phyloP scores from a whole-genome alignment of 2,797 vertebrate species.

The Coreius guichenoti region DNA sequence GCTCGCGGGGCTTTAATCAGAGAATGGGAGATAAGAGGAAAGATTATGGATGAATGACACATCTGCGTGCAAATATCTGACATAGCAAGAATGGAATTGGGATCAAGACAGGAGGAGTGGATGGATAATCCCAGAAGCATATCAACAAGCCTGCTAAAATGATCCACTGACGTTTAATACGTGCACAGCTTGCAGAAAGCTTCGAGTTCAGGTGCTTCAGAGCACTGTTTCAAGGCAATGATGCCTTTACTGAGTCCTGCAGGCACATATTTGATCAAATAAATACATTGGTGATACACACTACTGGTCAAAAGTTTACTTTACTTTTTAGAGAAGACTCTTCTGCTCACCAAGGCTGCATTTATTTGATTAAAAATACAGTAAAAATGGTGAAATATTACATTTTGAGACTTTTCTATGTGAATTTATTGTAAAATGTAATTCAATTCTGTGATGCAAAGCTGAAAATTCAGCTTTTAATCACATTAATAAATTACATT shows the following conservation, averaged over 20 bases:
- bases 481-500: too few species aligned
- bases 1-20: slow-evolving; percentile 61
- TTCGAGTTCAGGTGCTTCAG: background rate
- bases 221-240: background rate
- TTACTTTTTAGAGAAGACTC: background rate
- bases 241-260: background rate
- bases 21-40: slow-evolving; percentile 62
- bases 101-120: slow-evolving; percentile 5
- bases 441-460: too few species aligned
- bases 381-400: background rate
- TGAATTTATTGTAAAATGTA: background rate
- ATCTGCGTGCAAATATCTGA: slow-evolving; percentile 35
- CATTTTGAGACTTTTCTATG: background rate
- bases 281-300: background rate
- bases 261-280: background rate
- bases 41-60: slow-evolving; percentile 56
- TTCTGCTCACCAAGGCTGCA: background rate
- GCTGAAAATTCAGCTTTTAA: too few species aligned
- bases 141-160: slow-evolving; percentile 7
- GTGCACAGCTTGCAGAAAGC: background rate
- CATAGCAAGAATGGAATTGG: slow-evolving; percentile 14
- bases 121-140: slow-evolving; percentile 24
- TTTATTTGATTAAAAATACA: background rate
- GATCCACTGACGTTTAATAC: background rate
- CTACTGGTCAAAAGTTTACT: background rate